Conservation (phyloP, 2,797 vertebrate species). For the Bradypodion ventrale region DNA sequence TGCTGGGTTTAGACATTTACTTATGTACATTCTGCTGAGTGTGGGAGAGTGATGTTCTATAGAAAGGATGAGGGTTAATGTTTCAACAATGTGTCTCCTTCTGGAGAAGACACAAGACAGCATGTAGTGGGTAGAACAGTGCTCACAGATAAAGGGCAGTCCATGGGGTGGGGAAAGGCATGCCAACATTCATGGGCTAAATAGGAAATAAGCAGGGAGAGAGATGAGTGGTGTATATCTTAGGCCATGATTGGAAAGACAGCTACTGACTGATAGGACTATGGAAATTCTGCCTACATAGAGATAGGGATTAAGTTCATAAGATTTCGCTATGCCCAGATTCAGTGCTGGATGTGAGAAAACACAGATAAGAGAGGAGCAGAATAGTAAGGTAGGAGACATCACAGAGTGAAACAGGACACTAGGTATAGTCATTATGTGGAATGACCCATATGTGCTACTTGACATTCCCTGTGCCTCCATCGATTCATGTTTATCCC, state of each 20-base stretch:
- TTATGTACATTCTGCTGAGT: not conserved
- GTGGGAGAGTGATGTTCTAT: not conserved
- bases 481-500: not conserved
- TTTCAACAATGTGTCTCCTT: not conserved
- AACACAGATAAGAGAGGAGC: not conserved
- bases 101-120: not conserved
- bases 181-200: not conserved
- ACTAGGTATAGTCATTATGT: no score
- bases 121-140: not conserved
- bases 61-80: not conserved
- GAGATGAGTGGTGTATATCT: slow-evolving; percentile 1
- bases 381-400: not conserved
- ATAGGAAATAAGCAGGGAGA: not conserved
- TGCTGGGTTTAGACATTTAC: not conserved
- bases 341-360: slow-evolving; percentile 5
- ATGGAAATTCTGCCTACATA: not conserved
- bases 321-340: not conserved
- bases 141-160: not conserved
- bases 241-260: not conserved
- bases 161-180: not conserved
- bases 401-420: not conserved
- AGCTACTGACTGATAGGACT: not conserved
- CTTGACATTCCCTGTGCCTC: not conserved
- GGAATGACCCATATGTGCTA: not conserved
- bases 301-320: slow-evolving; percentile 14